Evolutionary conservation across 2,113 vertebrate genomes (phyloP), one percentile per base, ranked within the genome.

Genomic region (Tragelaphus scriptus): DNA sequence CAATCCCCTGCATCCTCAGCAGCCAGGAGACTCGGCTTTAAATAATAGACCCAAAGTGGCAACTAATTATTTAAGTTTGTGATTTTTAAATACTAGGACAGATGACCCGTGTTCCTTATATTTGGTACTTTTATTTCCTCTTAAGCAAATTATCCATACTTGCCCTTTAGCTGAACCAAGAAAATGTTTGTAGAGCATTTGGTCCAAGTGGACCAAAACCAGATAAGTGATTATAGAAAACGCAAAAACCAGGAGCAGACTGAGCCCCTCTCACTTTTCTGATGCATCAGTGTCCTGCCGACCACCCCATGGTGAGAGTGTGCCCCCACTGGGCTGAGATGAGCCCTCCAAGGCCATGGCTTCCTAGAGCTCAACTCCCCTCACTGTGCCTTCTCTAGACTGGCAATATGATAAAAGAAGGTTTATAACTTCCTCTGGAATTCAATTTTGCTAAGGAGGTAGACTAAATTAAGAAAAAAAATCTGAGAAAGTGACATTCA

Each of bases 401-500:
- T 71, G 68, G 77, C 36, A 47, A 47, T 16, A 30, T 6, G 44
- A 96, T 26, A 49, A 96, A 82, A 85, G 63, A 17, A 28, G 61
- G 44, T 25, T 21, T 55, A 36, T 19, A 90, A 94, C 85, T 97
- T 97, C 53, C 89, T 96, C 88, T 85, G 92, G 90, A 95, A 94
- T 65, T 59, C 85, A 91, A 51, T 53, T 61, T 92, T 82, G 56
- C 58, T 96, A 95, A 94, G 75, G 86, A 97, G 80, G 87, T 90
- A 94, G 82, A 85, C 85, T 86, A 92, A 90, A 91, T 86, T 65
- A 95, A 96, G 91, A 51, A 51, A 88, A 88, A 82, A 55, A 90
- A 53, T 9, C 68, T 65, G 95, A 75, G 94, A 91, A 97, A 59
- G 95, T 97, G 88, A 97, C 90, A 63, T 80, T 89, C 61, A 93